A percentile compares a stretch with the other conserved stretches of the same genome.
Evolutionary conservation across 2,797 vertebrate species (phyloP).

Genomic region (Coracias cyanogaster): DNA sequence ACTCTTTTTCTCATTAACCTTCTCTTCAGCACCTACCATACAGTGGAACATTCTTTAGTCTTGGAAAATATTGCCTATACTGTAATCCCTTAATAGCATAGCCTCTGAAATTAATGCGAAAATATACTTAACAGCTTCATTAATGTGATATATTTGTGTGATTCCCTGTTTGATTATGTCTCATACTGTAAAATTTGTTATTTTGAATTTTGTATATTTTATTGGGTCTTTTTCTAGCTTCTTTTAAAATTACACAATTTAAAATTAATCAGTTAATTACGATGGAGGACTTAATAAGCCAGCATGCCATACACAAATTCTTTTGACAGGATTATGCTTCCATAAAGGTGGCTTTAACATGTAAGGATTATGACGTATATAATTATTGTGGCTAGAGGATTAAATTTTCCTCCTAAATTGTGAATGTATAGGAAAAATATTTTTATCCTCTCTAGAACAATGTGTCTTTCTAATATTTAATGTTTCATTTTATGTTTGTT

Average conservation of each 20-base stretch:
- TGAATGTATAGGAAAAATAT: slow-evolving; percentile 2
- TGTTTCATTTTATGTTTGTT: slow-evolving; percentile 23
- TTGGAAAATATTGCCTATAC: slow-evolving; percentile 60
- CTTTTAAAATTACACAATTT: slow-evolving; percentile 29
- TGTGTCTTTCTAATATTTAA: neutral
- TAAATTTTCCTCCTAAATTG: slow-evolving; percentile 34
- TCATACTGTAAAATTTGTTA: neutral
- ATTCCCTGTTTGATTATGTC: neutral
- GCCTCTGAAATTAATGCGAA: slow-evolving; percentile 33
- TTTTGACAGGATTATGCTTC: slow-evolving; percentile 3
- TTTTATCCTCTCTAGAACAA: neutral
- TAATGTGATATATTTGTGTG: neutral
- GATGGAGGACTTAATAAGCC: slow-evolving; percentile 1
- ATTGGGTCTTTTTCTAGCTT: neutral
- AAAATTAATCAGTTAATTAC: slow-evolving; percentile 65
- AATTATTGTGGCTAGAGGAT: slow-evolving; percentile 13
- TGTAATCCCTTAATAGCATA: slow-evolving; percentile 52
- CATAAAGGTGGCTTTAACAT: neutral
- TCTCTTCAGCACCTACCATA: slow-evolving; percentile 75
- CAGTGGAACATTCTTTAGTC: slow-evolving; percentile 64
- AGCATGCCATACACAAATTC: neutral
- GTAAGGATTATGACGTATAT: neutral
- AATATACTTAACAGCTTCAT: slow-evolving; percentile 43
- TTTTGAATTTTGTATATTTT: slow-evolving; percentile 47
- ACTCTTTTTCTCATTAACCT: slow-evolving; percentile 87